Evolutionary conservation across 2,797 vertebrate species (phyloP).

Genomic region (Cyprinella venusta): DNA sequence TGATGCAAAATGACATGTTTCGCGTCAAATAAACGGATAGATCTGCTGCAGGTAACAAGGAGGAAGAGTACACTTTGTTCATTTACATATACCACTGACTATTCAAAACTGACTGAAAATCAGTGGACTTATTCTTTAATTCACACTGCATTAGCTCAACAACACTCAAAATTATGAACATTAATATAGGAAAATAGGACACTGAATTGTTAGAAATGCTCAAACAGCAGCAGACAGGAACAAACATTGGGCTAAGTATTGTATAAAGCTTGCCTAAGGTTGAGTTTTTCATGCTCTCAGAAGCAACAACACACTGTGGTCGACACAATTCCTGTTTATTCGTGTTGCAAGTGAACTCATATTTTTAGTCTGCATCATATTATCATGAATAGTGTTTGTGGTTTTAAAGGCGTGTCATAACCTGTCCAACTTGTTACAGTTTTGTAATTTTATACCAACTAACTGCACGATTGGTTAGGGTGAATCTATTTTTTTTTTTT

Average conservation of each 20-base stretch:
- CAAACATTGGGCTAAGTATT: neutral
- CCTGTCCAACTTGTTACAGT: slow-evolving; percentile 16
- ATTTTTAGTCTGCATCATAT: slow-evolving; percentile 4
- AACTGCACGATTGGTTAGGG: neutral
- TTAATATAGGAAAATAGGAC: neutral
- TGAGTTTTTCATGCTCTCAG: neutral
- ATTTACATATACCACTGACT: neutral
- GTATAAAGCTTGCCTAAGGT: neutral
- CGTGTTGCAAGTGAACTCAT: neutral
- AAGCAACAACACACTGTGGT: slow-evolving; percentile 12
- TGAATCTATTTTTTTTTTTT: neutral
- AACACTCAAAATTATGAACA: too few species aligned
- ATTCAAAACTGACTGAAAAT: neutral
- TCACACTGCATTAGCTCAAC: neutral
- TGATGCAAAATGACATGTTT: neutral
- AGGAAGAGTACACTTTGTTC: neutral
- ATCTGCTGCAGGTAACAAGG: neutral
- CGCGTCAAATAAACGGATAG: neutral
- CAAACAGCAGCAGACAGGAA: neutral
- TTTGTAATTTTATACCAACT: slow-evolving; percentile 7
- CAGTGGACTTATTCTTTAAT: neutral
- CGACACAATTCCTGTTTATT: neutral
- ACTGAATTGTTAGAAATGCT: neutral
- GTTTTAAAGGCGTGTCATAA: slow-evolving; percentile 19
- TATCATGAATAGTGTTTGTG: slow-evolving; percentile 13